phyloP scores from a whole-genome alignment of 2,797 vertebrate genomes.

The Crocodylus rhombifer region DNA sequence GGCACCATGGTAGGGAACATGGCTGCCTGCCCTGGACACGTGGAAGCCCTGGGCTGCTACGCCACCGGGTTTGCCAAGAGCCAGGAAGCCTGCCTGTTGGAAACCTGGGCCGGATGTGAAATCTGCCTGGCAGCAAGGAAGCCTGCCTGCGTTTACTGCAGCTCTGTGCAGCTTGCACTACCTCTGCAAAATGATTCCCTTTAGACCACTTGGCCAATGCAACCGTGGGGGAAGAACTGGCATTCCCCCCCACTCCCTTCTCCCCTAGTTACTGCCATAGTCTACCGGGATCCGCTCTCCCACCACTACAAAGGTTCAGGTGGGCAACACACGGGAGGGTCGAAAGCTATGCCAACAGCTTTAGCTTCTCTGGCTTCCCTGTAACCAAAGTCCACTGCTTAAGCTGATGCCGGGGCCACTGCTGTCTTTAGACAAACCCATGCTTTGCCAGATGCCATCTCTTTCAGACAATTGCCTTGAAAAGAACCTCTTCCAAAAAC shows the following conservation, averaged over 20 bases:
- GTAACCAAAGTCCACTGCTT: not conserved
- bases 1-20: not conserved
- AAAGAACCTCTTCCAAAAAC: rapidly evolving
- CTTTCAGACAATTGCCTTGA: rapidly evolving
- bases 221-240: not conserved
- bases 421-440: not conserved
- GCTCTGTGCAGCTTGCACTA: not conserved
- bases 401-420: not conserved
- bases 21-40: not conserved
- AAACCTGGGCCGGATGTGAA: not conserved
- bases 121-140: not conserved
- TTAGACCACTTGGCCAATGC: not conserved
- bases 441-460: not conserved
- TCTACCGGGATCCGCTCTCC: not conserved
- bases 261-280: no score
- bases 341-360: rapidly evolving
- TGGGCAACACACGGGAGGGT: rapidly evolving
- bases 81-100: not conserved
- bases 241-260: no score
- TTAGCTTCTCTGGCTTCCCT: rapidly evolving
- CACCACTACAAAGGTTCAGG: not conserved
- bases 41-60: not conserved
- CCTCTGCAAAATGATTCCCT: rapidly evolving
- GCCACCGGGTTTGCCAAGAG: rapidly evolving
- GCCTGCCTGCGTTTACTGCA: rapidly evolving